Evolutionary conservation across 2,797 vertebrate genomes (phyloP).

Genomic region (Peromyscus melanophrys): DNA sequence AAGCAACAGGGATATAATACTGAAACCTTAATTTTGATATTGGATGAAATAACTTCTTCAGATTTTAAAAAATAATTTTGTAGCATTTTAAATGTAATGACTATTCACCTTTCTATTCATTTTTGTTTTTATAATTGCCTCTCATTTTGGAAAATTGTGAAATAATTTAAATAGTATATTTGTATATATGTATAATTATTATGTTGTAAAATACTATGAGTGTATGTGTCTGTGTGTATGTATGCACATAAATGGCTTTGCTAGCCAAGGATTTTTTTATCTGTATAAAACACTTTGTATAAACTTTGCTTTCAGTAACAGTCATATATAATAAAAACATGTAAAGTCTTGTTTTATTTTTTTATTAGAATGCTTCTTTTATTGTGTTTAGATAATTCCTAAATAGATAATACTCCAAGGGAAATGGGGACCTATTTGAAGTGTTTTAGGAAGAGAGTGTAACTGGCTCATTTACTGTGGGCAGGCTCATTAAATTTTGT

Average conservation of each 20-base stretch:
- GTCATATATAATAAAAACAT: slow-evolving; percentile 88
- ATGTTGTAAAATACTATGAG: slow-evolving; percentile 87
- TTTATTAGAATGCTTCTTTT: slow-evolving; percentile 84
- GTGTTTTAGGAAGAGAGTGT: background rate
- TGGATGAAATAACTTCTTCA: slow-evolving; percentile 76
- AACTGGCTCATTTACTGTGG: background rate
- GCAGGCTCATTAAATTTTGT: background rate
- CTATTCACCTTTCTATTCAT: slow-evolving; percentile 74
- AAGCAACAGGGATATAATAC: slow-evolving; percentile 61
- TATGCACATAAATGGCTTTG: slow-evolving; percentile 85
- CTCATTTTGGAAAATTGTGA: slow-evolving; percentile 87
- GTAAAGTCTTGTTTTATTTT: slow-evolving; percentile 85
- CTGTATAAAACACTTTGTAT: slow-evolving; percentile 90
- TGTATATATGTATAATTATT: slow-evolving; percentile 89
- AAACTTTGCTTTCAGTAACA: slow-evolving; percentile 88
- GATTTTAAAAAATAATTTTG: slow-evolving; percentile 76
- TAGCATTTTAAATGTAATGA: slow-evolving; percentile 77
- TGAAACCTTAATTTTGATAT: slow-evolving; percentile 82
- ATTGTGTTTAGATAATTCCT: slow-evolving; percentile 76
- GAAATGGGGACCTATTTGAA: background rate
- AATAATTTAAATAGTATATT: slow-evolving; percentile 85
- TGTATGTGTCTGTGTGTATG: slow-evolving; percentile 82
- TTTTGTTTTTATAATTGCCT: slow-evolving; percentile 84
- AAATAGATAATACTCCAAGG: slow-evolving; percentile 5
- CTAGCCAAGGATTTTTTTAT: slow-evolving; percentile 88